Conservation (phyloP, 2,113 vertebrate genomes). For the Oriolus oriolus region DNA sequence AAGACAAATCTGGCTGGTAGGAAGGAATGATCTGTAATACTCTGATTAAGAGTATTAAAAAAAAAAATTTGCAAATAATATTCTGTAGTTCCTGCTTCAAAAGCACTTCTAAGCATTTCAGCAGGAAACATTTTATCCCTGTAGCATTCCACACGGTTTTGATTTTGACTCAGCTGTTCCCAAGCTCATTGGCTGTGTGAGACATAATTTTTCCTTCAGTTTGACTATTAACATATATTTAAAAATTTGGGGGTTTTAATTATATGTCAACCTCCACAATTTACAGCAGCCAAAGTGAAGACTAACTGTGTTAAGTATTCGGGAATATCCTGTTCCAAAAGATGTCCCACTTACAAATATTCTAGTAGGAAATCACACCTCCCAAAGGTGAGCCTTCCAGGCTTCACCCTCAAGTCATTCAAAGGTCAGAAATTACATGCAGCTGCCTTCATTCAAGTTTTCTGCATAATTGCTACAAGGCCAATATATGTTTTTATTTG, state of each 20-base stretch:
- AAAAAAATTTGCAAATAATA: not conserved
- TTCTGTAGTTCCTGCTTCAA: not conserved
- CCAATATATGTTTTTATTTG: not conserved
- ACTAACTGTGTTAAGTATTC: not conserved
- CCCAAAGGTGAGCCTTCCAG: not conserved
- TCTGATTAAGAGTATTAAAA: no score
- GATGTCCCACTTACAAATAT: not conserved
- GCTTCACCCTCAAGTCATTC: not conserved
- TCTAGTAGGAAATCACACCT: not conserved
- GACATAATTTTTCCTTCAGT: not conserved
- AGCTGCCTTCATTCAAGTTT: not conserved
- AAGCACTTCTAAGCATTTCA: not conserved
- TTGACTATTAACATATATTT: not conserved
- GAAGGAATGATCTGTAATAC: not conserved
- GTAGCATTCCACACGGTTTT: not conserved
- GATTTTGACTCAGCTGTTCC: not conserved
- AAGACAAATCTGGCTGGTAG: not conserved
- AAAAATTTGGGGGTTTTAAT: accelerated
- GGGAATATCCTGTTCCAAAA: not conserved
- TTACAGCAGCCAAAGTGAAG: not conserved
- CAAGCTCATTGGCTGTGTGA: not conserved
- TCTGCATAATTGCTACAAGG: not conserved
- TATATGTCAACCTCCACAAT: not conserved
- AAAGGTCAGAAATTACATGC: not conserved
- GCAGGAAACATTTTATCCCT: not conserved